These are phyloP conservation scores for Ferrisia virgata DNA, from an alignment of 2,888 invertebrate genomes.

Conservation along the genomic window DNA sequence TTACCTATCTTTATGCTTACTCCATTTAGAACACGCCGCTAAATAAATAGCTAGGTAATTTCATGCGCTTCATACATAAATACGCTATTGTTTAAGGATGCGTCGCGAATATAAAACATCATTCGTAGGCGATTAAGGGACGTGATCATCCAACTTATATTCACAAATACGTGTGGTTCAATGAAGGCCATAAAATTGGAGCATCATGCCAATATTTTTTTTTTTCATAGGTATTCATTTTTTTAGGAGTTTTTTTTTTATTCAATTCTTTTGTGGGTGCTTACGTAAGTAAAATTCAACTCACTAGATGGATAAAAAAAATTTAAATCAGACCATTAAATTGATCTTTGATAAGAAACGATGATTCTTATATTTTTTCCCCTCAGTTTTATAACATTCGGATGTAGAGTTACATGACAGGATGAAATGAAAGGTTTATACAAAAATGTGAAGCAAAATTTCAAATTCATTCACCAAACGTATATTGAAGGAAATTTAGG, in stretches of 20 bases:
- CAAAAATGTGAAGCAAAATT: no score
- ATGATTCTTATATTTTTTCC: not conserved
- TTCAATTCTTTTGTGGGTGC: not conserved
- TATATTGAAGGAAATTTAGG: no score
- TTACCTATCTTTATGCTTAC: not conserved
- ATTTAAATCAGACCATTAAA: not conserved
- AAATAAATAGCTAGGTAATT: conserved; percentile 5
- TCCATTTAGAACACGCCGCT: not conserved
- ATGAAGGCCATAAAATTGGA: conserved; percentile 42
- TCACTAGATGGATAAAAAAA: not conserved
- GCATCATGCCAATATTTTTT: conserved; percentile 15
- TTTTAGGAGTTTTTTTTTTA: not conserved
- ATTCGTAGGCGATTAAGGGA: not conserved
- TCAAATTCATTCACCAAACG: no score
- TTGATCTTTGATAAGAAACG: not conserved
- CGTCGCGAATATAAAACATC: conserved; percentile 29
- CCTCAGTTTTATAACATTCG: no score
- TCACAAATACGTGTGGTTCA: not conserved
- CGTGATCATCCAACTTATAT: not conserved
- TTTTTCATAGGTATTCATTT: no score
- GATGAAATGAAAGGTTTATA: no score
- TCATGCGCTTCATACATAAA: not conserved
- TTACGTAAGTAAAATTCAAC: not conserved
- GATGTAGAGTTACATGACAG: no score
- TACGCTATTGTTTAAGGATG: conserved; percentile 11